Percentiles rank a stretch among this genome's conserved stretches.
phyloP scores from a whole-genome alignment of 2,113 vertebrate species.

The Furnarius figulus region DNA sequence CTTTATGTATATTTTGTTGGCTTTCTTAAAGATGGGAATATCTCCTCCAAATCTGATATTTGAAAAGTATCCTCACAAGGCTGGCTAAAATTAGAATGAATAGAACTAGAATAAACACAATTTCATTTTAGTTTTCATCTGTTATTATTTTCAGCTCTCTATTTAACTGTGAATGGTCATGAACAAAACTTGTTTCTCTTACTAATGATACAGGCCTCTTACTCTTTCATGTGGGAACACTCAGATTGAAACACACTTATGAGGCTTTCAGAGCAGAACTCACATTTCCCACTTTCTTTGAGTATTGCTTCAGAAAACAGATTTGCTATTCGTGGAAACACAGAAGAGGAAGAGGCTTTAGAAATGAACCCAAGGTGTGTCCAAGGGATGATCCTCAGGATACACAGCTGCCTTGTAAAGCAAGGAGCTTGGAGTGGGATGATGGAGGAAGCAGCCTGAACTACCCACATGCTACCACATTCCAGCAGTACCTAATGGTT shows the following conservation, averaged over 20 bases:
- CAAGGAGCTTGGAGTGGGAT: not conserved
- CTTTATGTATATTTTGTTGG: slow-evolving; percentile 22
- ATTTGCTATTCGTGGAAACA: not conserved
- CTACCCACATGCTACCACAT: not conserved
- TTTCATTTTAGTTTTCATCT: slow-evolving; percentile 42
- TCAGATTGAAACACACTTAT: slow-evolving; percentile 49
- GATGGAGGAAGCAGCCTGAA: not conserved
- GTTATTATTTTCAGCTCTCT: slow-evolving; percentile 45
- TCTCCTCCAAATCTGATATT: slow-evolving; percentile 32
- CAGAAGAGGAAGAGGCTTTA: not conserved
- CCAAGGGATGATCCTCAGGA: not conserved
- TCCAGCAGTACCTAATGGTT: not conserved
- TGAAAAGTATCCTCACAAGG: slow-evolving; percentile 13
- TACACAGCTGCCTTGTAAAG: not conserved
- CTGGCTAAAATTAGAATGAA: slow-evolving; percentile 53
- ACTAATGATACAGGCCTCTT: slow-evolving; percentile 24
- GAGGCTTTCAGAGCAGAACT: slow-evolving; percentile 50
- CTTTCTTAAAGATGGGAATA: slow-evolving; percentile 51
- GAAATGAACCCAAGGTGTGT: not conserved
- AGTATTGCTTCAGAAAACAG: slow-evolving; percentile 20
- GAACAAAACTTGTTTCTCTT: slow-evolving; percentile 41
- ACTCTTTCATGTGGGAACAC: slow-evolving; percentile 44
- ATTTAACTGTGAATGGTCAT: slow-evolving; percentile 38
- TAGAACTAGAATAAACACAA: slow-evolving; percentile 54
- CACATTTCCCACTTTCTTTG: slow-evolving; percentile 20